Conservation (phyloP, 2,113 vertebrate genomes). For the Tetrao urogallus region DNA sequence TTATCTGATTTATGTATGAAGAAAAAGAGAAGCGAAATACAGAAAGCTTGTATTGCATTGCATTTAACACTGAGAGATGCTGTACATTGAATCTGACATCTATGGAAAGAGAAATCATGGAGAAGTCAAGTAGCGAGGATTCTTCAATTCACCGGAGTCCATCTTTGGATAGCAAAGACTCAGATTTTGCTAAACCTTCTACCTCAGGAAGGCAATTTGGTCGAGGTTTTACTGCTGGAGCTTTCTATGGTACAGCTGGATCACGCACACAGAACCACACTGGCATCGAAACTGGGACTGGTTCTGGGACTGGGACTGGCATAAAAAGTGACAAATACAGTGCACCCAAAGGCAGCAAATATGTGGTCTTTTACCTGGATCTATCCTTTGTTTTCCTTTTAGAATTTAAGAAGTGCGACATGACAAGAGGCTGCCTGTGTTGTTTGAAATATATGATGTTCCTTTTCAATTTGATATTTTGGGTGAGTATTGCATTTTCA, state of each 20-base stretch:
- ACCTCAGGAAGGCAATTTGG: conserved; percentile 91
- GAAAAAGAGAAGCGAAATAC: conserved; percentile 37
- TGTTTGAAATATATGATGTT: conserved; percentile 99
- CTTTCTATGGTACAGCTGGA: conserved; percentile 95
- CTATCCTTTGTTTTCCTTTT: conserved; percentile 99
- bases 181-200: conserved; percentile 92
- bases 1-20: conserved; percentile 36
- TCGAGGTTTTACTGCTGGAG: conserved; percentile 95
- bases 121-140: conserved; percentile 99
- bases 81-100: conserved; percentile 70
- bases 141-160: conserved; percentile 98
- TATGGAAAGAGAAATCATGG: conserved; percentile 90
- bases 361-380: conserved; percentile 99
- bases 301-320: conserved; percentile 66
- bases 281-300: conserved; percentile 52
- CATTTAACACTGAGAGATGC: conserved; percentile 84
- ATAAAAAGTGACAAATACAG: conserved; percentile 85
- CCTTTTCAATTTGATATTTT: conserved; percentile 99
- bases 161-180: conserved; percentile 95
- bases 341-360: conserved; percentile 95
- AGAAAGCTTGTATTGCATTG: conserved; percentile 28
- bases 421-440: conserved; percentile 98
- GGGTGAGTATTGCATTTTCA: conserved; percentile 88
- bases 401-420: conserved; percentile 99
- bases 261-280: conserved; percentile 80